Conservation (phyloP, 2,888 invertebrate species). For the Synergus gifuensis region DNA sequence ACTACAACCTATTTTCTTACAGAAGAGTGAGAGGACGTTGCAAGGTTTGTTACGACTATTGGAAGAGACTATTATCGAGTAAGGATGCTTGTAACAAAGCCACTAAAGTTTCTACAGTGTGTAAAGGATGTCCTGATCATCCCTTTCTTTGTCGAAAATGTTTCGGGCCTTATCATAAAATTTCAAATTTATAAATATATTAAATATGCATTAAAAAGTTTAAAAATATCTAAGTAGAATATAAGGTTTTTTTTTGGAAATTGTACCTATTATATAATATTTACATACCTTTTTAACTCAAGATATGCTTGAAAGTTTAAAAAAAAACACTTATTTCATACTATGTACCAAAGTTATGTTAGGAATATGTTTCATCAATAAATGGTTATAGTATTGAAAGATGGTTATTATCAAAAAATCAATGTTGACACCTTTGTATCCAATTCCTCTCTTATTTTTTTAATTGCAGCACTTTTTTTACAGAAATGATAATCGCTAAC, state of each 20-base stretch:
- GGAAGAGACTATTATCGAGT: slow-evolving; percentile 16
- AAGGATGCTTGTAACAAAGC: slow-evolving; percentile 18
- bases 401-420: neutral
- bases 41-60: slow-evolving; percentile 35
- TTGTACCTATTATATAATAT: neutral
- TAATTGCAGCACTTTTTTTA: neutral
- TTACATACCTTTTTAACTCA: neutral
- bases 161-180: slow-evolving; percentile 37
- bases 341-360: neutral
- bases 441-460: neutral
- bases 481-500: neutral
- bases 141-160: slow-evolving; percentile 36
- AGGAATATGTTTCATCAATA: neutral
- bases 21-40: slow-evolving; percentile 36
- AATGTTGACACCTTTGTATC: neutral
- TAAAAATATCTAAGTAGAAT: neutral
- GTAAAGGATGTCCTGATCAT: slow-evolving; percentile 21
- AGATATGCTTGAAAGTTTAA: neutral
- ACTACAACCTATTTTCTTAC: neutral
- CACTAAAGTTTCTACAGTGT: slow-evolving; percentile 23
- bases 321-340: neutral
- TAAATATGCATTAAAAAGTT: neutral
- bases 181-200: neutral
- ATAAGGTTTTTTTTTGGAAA: neutral
- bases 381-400: neutral